phyloP scores from a whole-genome alignment of 2,797 vertebrate genomes.

The Cyclura pinguis region DNA sequence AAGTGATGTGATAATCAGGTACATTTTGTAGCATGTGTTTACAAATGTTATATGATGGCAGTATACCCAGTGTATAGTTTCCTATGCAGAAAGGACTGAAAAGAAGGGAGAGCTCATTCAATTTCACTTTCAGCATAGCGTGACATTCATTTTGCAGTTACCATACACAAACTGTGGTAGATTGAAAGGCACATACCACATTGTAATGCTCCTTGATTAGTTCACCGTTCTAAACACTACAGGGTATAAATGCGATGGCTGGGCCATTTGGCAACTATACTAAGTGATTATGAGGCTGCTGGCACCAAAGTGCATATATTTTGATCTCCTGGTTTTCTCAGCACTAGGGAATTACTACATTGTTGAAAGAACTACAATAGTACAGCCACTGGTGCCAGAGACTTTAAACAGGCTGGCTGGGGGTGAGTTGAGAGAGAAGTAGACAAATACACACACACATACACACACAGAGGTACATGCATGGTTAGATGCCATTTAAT shows the following conservation, averaged over 20 bases:
- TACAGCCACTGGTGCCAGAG: slow-evolving; percentile 21
- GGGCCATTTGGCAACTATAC: slow-evolving; percentile 34
- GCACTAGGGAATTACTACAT: slow-evolving; percentile 33
- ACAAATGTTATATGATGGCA: background rate
- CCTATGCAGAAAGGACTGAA: no score
- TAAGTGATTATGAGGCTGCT: slow-evolving; percentile 40
- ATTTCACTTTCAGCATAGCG: background rate
- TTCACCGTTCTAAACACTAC: slow-evolving; percentile 35
- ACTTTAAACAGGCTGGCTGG: slow-evolving; percentile 4
- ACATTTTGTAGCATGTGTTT: background rate
- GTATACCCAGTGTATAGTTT: background rate
- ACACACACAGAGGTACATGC: no score
- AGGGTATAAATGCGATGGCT: slow-evolving; percentile 7
- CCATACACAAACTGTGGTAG: background rate
- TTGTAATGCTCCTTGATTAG: slow-evolving; percentile 25
- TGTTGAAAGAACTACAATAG: slow-evolving; percentile 35
- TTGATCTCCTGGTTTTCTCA: slow-evolving; percentile 33
- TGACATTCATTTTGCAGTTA: background rate
- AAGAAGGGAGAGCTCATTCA: background rate
- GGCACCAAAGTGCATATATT: slow-evolving; percentile 21
- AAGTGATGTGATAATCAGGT: no score
- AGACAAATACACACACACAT: background rate
- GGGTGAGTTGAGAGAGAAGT: background rate
- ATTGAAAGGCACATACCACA: background rate
- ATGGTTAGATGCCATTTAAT: background rate